These are phyloP conservation scores for Nomia melanderi DNA, from an alignment of 1,140 invertebrate species.

Conservation along the genomic window DNA sequence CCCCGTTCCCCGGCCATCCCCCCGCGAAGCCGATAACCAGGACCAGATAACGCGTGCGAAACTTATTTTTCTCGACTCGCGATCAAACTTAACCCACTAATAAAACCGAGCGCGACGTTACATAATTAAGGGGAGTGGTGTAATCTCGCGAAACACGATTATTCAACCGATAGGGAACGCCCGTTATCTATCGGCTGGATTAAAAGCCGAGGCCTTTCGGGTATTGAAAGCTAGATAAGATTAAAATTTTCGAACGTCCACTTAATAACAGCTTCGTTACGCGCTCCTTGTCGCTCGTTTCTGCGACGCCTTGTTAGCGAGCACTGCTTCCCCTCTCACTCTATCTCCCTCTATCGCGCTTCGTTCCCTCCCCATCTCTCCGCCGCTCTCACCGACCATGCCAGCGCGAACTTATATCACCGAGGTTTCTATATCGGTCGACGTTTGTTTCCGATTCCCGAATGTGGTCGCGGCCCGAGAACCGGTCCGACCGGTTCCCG, in stretches of 20 bases:
- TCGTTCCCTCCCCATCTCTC: not conserved
- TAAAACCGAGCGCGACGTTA: not conserved
- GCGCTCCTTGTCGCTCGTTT: not conserved
- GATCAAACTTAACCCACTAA: not conserved
- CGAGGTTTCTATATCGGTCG: slow-evolving; percentile 30
- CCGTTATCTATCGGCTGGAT: not conserved
- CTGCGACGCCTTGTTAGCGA: not conserved
- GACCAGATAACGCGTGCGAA: not conserved
- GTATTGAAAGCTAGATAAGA: not conserved
- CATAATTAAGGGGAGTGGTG: not conserved
- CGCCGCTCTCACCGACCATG: too few relatives aligned
- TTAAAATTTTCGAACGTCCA: not conserved
- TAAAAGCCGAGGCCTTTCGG: not conserved
- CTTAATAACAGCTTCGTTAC: not conserved
- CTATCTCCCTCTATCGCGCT: not conserved
- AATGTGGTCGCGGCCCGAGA: slow-evolving; percentile 23
- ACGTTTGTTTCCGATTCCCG: slow-evolving; percentile 42
- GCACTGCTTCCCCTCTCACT: not conserved
- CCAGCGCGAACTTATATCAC: slow-evolving; percentile 11
- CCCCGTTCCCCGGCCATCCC: not conserved
- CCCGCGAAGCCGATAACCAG: not conserved
- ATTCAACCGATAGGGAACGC: not conserved
- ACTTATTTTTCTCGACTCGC: not conserved
- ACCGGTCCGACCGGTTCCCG: slow-evolving; percentile 31
- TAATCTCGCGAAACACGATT: slow-evolving; percentile 11